These are phyloP conservation scores for Idaea biselata DNA, from an alignment of 2,888 invertebrate genomes.

Conservation along the genomic window DNA sequence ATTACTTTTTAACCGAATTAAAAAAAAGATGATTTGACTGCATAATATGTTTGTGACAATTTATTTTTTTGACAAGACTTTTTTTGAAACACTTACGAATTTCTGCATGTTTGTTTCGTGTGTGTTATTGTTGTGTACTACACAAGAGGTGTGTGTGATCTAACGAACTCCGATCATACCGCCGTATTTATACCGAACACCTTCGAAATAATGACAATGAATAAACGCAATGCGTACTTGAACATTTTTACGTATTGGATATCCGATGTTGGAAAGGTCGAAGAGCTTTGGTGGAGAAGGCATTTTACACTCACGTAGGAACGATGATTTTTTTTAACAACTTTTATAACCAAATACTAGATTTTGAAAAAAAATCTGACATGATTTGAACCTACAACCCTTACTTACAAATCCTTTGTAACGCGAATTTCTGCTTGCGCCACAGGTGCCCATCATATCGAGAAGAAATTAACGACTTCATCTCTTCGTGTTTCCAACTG, in stretches of 20 bases:
- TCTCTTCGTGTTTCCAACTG: too few relatives aligned
- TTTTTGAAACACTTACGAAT: slow-evolving; percentile 56
- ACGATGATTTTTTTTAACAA: too few relatives aligned
- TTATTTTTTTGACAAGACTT: background rate
- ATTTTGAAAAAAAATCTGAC: too few relatives aligned
- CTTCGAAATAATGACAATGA: slow-evolving; percentile 61
- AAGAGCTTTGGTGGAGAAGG: slow-evolving; percentile 46
- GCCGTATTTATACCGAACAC: slow-evolving; percentile 56
- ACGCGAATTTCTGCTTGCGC: too few relatives aligned
- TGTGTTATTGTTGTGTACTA: slow-evolving; percentile 40
- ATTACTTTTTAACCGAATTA: too few relatives aligned
- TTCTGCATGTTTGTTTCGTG: slow-evolving; percentile 59
- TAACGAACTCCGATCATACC: slow-evolving; percentile 44
- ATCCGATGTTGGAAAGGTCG: slow-evolving; percentile 23
- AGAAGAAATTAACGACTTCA: too few relatives aligned
- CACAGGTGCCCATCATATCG: too few relatives aligned
- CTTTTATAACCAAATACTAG: too few relatives aligned
- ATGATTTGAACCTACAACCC: too few relatives aligned
- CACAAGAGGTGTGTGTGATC: slow-evolving; percentile 51
- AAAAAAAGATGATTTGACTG: too few relatives aligned
- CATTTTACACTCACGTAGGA: slow-evolving; percentile 19
- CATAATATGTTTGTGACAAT: too few relatives aligned
- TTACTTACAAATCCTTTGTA: too few relatives aligned
- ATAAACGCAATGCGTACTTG: slow-evolving; percentile 55
- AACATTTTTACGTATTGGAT: slow-evolving; percentile 38